phyloP scores from a whole-genome alignment of 2,797 vertebrate genomes.

The Phrynocephalus guinanensis region DNA sequence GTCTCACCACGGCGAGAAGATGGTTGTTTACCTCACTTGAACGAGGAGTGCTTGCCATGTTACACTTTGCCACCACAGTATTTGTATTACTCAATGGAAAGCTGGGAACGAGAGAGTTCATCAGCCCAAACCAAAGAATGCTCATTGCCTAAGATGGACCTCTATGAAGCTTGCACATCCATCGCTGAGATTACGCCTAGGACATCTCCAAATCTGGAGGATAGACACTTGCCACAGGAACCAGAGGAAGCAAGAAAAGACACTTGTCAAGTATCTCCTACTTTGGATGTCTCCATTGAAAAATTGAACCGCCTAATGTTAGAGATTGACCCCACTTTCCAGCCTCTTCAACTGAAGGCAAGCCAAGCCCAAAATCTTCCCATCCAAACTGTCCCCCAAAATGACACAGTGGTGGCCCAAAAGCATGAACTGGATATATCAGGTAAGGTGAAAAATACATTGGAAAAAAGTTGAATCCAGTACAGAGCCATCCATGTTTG shows the following conservation, averaged over 20 bases:
- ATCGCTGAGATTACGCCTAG: rapidly evolving
- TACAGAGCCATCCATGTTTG: too few species aligned
- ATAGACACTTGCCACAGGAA: constrained; percentile 3
- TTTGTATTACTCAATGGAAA: constrained; percentile 72
- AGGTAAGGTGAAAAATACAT: constrained; percentile 72
- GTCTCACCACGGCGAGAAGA: constrained; percentile 73
- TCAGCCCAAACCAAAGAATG: constrained; percentile 34
- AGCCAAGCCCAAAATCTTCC: constrained; percentile 10
- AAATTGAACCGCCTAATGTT: constrained; percentile 90
- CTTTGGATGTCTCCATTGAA: constrained; percentile 86
- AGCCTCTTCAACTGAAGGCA: constrained; percentile 71
- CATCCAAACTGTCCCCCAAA: neutral
- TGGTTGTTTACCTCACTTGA: constrained; percentile 44
- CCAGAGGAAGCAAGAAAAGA: neutral
- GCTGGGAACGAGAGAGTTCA: constrained; percentile 58
- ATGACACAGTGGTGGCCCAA: neutral
- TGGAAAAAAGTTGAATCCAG: too few species aligned
- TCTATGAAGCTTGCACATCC: neutral
- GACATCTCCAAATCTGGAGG: neutral
- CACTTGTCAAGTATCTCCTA: constrained; percentile 62
- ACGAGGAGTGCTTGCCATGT: constrained; percentile 36
- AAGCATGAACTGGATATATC: constrained; percentile 61
- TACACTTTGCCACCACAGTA: constrained; percentile 54
- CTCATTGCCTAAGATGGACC: constrained; percentile 14
- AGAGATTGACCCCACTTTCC: constrained; percentile 90